A percentile compares a stretch with the other conserved stretches of the same genome.
phyloP scores from a whole-genome alignment of 2,797 vertebrate species.

The Pelochelys cantorii region DNA sequence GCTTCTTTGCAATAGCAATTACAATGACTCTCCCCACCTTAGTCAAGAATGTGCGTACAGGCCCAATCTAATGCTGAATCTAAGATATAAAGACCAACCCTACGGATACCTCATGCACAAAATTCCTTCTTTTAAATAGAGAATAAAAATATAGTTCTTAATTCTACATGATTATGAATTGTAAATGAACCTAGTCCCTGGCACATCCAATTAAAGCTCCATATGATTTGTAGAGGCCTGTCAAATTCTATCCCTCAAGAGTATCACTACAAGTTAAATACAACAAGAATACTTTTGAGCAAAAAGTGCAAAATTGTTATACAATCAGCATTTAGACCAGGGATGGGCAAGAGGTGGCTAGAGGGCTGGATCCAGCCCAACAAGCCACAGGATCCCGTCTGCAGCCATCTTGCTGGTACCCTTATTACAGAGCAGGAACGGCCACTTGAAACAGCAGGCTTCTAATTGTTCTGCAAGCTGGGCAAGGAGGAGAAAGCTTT shows the following conservation, averaged over 20 bases:
- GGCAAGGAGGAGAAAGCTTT: too few species aligned
- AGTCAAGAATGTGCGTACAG: accelerated
- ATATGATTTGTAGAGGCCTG: background rate
- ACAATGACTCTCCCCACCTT: background rate
- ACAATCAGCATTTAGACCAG: background rate
- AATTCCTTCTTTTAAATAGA: background rate
- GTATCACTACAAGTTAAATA: background rate
- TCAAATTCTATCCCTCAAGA: background rate
- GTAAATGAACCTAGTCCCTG: background rate
- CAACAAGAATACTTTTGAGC: background rate
- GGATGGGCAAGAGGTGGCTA: too few species aligned
- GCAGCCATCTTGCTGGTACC: too few species aligned
- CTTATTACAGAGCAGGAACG: too few species aligned
- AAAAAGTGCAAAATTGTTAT: background rate
- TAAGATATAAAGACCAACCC: background rate
- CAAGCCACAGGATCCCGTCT: too few species aligned
- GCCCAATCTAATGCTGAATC: background rate
- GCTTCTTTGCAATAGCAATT: background rate
- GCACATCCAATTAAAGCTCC: background rate
- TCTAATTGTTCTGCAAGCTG: too few species aligned
- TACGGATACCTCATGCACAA: background rate
- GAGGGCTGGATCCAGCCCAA: too few species aligned
- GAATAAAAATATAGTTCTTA: background rate
- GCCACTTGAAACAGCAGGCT: too few species aligned
- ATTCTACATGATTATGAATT: background rate